Percentiles rank a stretch among this genome's conserved stretches.
Evolutionary conservation across 2,113 vertebrate genomes (phyloP).

Genomic region (Sceloporus undulatus): DNA sequence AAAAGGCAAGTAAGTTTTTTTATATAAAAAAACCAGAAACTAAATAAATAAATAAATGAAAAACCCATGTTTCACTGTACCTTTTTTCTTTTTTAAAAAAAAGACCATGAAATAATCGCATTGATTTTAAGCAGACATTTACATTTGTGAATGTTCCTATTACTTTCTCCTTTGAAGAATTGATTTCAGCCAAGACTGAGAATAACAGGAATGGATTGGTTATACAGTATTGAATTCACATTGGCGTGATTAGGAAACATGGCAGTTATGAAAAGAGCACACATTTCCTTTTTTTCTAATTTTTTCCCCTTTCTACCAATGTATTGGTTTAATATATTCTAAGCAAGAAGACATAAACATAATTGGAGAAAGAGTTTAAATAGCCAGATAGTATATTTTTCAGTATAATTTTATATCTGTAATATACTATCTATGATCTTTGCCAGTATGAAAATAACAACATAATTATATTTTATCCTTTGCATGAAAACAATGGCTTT

Average conservation of each 20-base stretch:
- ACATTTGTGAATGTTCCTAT: slow-evolving; percentile 33
- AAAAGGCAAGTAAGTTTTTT: background rate
- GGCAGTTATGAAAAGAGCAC: slow-evolving; percentile 69
- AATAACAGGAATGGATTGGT: slow-evolving; percentile 66
- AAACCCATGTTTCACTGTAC: slow-evolving; percentile 25
- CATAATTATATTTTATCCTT: slow-evolving; percentile 22
- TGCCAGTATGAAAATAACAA: slow-evolving; percentile 33
- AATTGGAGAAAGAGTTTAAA: slow-evolving; percentile 48
- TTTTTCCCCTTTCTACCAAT: slow-evolving; percentile 41
- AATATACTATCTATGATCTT: slow-evolving; percentile 29
- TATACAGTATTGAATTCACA: slow-evolving; percentile 74
- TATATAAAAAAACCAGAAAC: background rate
- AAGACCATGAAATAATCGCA: slow-evolving; percentile 29
- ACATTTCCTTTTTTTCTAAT: slow-evolving; percentile 57
- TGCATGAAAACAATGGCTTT: background rate
- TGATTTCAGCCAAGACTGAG: slow-evolving; percentile 69
- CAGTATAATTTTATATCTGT: slow-evolving; percentile 33
- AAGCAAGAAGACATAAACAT: slow-evolving; percentile 59
- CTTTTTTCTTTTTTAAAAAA: slow-evolving; percentile 6
- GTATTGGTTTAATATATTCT: slow-evolving; percentile 68
- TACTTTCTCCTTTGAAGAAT: slow-evolving; percentile 68
- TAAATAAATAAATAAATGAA: background rate
- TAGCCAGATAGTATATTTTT: slow-evolving; percentile 39
- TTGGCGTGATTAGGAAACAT: slow-evolving; percentile 68
- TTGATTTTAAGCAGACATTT: slow-evolving; percentile 62